phyloP scores from a whole-genome alignment of 2,113 vertebrate species.

The Anas platyrhynchos region DNA sequence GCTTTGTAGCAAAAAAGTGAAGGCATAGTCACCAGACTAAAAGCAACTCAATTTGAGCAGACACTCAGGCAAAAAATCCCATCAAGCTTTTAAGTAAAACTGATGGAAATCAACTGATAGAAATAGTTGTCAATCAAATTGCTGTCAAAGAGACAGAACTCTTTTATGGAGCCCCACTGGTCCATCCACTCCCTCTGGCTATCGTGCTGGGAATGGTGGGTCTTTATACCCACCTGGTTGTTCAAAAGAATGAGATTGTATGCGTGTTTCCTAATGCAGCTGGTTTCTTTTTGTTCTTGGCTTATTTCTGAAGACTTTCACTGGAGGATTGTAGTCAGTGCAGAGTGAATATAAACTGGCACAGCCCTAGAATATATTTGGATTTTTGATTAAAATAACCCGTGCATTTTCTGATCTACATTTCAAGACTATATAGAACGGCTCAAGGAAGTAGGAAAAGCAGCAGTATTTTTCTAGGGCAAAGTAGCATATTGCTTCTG shows the following conservation, averaged over 20 bases:
- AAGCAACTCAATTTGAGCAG: background rate
- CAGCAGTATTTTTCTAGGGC: background rate
- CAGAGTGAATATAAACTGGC: background rate
- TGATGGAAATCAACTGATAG: background rate
- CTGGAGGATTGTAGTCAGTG: background rate
- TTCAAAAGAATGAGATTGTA: background rate
- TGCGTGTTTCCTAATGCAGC: background rate
- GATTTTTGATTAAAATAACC: conserved; percentile 21
- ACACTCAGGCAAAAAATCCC: background rate
- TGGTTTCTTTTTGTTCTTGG: background rate
- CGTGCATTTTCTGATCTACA: conserved; percentile 50
- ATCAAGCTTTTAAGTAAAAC: background rate
- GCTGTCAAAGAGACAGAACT: background rate
- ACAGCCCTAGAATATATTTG: conserved; percentile 23
- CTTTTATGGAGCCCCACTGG: background rate
- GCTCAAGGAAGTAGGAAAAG: background rate
- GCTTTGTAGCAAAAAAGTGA: background rate
- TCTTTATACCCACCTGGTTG: background rate
- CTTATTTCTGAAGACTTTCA: background rate
- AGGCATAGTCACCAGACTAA: background rate
- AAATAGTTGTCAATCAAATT: background rate
- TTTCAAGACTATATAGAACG: conserved; percentile 15
- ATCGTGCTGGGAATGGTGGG: accelerated
- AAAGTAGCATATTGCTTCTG: background rate
- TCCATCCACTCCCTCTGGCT: background rate